A percentile compares a stretch with the other conserved stretches of the same genome.
These are phyloP conservation scores for Eilema sororculum DNA, from an alignment of 2,888 invertebrate genomes.

Conservation along the genomic window DNA sequence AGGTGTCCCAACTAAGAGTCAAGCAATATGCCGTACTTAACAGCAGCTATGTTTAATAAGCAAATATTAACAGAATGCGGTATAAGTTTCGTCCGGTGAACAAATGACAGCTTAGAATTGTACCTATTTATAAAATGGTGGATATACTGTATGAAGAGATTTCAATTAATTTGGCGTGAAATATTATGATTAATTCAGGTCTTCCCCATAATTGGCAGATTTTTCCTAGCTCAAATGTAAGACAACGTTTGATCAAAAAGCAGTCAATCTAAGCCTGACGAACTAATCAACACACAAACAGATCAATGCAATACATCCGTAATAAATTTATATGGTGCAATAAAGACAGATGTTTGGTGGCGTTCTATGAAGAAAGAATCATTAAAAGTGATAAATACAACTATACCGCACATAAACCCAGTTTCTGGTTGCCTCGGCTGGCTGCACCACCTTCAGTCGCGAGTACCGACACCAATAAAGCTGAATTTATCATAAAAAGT, in stretches of 20 bases:
- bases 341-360: slow-evolving; percentile 53
- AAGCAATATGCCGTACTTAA: slow-evolving; percentile 27
- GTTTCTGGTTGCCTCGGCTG: slow-evolving; percentile 57
- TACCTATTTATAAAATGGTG: background rate
- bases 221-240: background rate
- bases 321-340: slow-evolving; percentile 50
- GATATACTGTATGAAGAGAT: background rate
- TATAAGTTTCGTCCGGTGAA: slow-evolving; percentile 25
- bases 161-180: too few species aligned
- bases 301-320: slow-evolving; percentile 31
- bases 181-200: too few species aligned
- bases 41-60: slow-evolving; percentile 31
- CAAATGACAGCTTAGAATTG: slow-evolving; percentile 21
- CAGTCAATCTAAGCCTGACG: slow-evolving; percentile 23
- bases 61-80: slow-evolving; percentile 45
- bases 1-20: slow-evolving; percentile 10
- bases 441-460: slow-evolving; percentile 63
- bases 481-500: slow-evolving; percentile 83
- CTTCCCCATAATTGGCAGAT: background rate
- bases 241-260: slow-evolving; percentile 7
- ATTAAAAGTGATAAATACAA: slow-evolving; percentile 64
- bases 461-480: slow-evolving; percentile 70
- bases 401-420: slow-evolving; percentile 73
- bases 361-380: slow-evolving; percentile 61
- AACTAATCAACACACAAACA: slow-evolving; percentile 37